Conservation (phyloP, 1,140 invertebrate genomes). For the Tetragnatha versicolor region DNA sequence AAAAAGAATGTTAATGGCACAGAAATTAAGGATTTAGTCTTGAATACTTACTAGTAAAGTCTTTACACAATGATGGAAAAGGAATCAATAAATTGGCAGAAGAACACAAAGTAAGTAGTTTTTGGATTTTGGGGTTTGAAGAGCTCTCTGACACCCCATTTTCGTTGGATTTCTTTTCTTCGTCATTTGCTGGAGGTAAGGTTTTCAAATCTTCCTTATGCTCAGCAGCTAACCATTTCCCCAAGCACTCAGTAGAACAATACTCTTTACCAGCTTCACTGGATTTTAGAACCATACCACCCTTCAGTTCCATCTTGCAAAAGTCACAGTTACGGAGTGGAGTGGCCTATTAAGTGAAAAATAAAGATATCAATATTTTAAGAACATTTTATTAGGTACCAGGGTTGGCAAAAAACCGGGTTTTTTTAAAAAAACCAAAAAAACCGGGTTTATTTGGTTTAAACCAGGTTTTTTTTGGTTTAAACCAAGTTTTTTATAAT, state of each 20-base stretch:
- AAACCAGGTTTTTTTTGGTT: too few species aligned
- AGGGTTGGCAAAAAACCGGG: too few species aligned
- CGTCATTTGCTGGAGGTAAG: background rate
- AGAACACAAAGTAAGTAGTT: slow-evolving; percentile 50
- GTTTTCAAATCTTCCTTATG: slow-evolving; percentile 30
- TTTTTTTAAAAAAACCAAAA: too few species aligned
- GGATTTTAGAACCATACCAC: slow-evolving; percentile 40
- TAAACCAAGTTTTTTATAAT: too few species aligned
- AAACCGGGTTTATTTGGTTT: too few species aligned
- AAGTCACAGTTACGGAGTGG: slow-evolving; percentile 32
- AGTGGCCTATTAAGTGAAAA: background rate
- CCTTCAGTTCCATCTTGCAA: slow-evolving; percentile 43
- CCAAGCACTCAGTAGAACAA: slow-evolving; percentile 48
- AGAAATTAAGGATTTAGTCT: too few species aligned
- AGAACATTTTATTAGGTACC: too few species aligned
- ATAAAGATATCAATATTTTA: too few species aligned
- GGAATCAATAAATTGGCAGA: slow-evolving; percentile 49
- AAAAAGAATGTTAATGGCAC: too few species aligned
- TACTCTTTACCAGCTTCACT: slow-evolving; percentile 51
- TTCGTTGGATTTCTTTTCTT: background rate
- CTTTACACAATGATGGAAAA: slow-evolving; percentile 46
- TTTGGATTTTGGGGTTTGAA: slow-evolving; percentile 45
- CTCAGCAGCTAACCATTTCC: slow-evolving; percentile 33
- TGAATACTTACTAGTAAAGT: slow-evolving; percentile 31
- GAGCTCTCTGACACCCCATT: background rate